Conservation (phyloP, 2,888 invertebrate species). For the Drosophila pseudotalamancana region DNA sequence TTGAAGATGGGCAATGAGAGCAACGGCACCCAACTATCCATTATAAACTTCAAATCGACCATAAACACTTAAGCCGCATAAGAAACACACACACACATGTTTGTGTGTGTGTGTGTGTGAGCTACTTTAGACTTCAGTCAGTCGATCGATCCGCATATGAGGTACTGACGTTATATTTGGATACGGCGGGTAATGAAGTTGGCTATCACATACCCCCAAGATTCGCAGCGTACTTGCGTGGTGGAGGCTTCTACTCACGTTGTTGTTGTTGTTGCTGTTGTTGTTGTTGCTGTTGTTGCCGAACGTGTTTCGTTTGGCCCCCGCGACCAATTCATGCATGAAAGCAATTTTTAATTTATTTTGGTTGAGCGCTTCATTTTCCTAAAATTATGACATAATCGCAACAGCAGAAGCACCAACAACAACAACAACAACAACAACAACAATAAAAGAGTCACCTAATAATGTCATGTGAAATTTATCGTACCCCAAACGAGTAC, state of each 20-base stretch:
- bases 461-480: slow-evolving; percentile 78
- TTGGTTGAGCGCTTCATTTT: slow-evolving; percentile 79
- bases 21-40: slow-evolving; percentile 70
- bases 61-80: slow-evolving; percentile 73
- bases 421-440: slow-evolving; percentile 35
- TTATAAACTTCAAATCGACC: slow-evolving; percentile 81
- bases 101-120: background rate
- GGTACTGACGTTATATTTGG: slow-evolving; percentile 63
- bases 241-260: background rate
- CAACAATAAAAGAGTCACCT: slow-evolving; percentile 65
- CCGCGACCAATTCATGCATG: slow-evolving; percentile 75
- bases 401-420: slow-evolving; percentile 39
- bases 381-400: slow-evolving; percentile 82
- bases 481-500: slow-evolving; percentile 60
- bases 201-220: slow-evolving; percentile 43
- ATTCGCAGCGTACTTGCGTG: slow-evolving; percentile 56
- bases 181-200: slow-evolving; percentile 59
- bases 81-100: slow-evolving; percentile 2
- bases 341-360: slow-evolving; percentile 81
- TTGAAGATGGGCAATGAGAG: slow-evolving; percentile 35
- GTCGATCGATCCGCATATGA: slow-evolving; percentile 47
- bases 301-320: slow-evolving; percentile 20
- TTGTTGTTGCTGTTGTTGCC: background rate
- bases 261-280: background rate
- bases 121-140: slow-evolving; percentile 21